phyloP scores from a whole-genome alignment of 2,888 invertebrate species.

The Andrena trimmerana region DNA sequence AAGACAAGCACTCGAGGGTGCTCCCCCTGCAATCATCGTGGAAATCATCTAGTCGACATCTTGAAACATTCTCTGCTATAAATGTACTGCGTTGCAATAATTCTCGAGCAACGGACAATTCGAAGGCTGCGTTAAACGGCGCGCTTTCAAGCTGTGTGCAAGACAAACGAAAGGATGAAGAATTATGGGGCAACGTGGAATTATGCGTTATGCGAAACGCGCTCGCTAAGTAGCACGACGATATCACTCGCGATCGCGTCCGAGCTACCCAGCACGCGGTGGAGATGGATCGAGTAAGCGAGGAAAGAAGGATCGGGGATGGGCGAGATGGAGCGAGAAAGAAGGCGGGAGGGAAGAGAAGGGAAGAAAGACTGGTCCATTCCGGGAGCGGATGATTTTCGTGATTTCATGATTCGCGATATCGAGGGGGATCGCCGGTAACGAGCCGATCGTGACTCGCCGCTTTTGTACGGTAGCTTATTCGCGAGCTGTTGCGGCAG shows the following conservation, averaged over 20 bases:
- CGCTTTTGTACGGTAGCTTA: constrained; percentile 80
- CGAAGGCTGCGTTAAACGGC: neutral
- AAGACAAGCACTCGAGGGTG: constrained; percentile 29
- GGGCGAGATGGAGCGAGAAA: neutral
- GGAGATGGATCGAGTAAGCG: neutral
- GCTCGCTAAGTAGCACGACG: no score
- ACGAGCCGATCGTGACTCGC: constrained; percentile 84
- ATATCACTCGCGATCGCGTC: no score
- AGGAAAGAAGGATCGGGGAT: neutral
- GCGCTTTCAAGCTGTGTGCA: neutral
- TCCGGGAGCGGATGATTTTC: constrained; percentile 69
- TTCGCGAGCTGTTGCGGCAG: constrained; percentile 71
- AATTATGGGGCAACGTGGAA: no score
- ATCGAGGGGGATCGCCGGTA: constrained; percentile 75
- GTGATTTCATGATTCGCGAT: constrained; percentile 78
- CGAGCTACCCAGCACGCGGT: neutral
- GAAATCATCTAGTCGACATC: constrained; percentile 16
- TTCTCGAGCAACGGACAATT: neutral
- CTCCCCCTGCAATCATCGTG: neutral
- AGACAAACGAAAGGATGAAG: no score
- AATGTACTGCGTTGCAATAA: neutral
- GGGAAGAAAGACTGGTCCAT: constrained; percentile 6
- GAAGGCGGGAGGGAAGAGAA: constrained; percentile 12
- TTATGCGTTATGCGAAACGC: no score
- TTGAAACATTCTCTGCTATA: neutral